phyloP scores from a whole-genome alignment of 2,888 invertebrate genomes.

The Macrophya annulata region DNA sequence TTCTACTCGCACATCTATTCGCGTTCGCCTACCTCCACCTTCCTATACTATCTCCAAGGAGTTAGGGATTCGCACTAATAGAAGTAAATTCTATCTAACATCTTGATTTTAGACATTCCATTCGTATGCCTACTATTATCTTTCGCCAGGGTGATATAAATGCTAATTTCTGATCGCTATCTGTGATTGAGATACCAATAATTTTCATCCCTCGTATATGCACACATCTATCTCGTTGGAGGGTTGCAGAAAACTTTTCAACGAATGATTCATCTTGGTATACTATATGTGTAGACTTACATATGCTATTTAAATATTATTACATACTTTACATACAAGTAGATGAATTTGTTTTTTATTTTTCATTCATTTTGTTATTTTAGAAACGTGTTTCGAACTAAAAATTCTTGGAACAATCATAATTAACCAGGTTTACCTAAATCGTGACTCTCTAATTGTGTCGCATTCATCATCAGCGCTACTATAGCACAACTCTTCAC shows the following conservation, averaged over 20 bases:
- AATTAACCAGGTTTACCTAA: neutral
- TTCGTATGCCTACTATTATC: slow-evolving; percentile 65
- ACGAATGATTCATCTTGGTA: slow-evolving; percentile 22
- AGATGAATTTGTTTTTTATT: neutral
- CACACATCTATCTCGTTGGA: neutral
- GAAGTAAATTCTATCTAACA: slow-evolving; percentile 52
- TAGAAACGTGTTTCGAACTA: neutral
- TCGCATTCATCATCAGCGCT: slow-evolving; percentile 43
- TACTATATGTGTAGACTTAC: too few relatives aligned
- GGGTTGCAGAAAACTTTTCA: neutral
- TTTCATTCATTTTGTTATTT: neutral
- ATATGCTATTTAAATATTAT: neutral
- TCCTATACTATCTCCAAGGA: neutral
- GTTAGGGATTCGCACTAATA: slow-evolving; percentile 49
- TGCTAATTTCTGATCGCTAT: slow-evolving; percentile 68
- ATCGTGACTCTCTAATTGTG: slow-evolving; percentile 20
- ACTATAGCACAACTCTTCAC: slow-evolving; percentile 16
- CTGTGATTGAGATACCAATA: slow-evolving; percentile 49
- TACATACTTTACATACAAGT: neutral
- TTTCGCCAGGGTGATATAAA: slow-evolving; percentile 71
- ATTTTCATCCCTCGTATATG: slow-evolving; percentile 25
- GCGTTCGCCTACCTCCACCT: neutral
- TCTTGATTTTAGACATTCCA: slow-evolving; percentile 65
- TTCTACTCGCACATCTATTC: neutral
- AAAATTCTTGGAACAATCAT: neutral